Evolutionary conservation across 2,888 invertebrate species (phyloP).

Genomic region (Mimumesa dahlbomi): DNA sequence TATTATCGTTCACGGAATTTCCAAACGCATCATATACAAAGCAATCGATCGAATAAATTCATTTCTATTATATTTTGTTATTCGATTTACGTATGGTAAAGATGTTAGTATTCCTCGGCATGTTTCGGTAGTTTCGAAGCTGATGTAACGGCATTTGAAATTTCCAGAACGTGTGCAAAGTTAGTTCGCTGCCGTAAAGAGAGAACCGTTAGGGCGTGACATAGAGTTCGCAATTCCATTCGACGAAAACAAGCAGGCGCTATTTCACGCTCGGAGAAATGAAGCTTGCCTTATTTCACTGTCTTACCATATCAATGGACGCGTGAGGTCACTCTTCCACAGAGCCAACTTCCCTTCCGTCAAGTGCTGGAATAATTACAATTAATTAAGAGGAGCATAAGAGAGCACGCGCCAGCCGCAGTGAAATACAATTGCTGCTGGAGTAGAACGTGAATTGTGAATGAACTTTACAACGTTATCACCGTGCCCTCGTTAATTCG

Average conservation of each 20-base stretch:
- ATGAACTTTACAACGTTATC: constrained; percentile 19
- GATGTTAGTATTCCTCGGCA: not conserved
- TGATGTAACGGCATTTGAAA: not conserved
- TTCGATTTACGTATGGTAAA: too few relatives aligned
- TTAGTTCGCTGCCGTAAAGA: constrained; percentile 19
- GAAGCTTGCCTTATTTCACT: constrained; percentile 34
- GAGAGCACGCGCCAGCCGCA: constrained; percentile 50
- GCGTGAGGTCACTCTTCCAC: constrained; percentile 78
- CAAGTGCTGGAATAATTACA: constrained; percentile 77
- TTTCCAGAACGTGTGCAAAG: constrained; percentile 29
- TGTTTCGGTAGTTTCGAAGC: not conserved
- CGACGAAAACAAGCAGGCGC: constrained; percentile 13
- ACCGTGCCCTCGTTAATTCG: too few relatives aligned
- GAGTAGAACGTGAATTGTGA: constrained; percentile 23
- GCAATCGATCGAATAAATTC: too few relatives aligned
- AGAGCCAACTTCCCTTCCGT: constrained; percentile 78
- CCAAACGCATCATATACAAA: too few relatives aligned
- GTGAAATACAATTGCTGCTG: constrained; percentile 35
- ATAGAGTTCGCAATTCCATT: constrained; percentile 14
- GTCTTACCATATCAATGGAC: constrained; percentile 75
- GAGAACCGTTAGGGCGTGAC: constrained; percentile 48
- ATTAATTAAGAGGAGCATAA: constrained; percentile 63
- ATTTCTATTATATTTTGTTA: too few relatives aligned
- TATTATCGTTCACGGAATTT: too few relatives aligned
- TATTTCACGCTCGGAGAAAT: constrained; percentile 24